phyloP scores from a whole-genome alignment of 2,113 vertebrate genomes.

The Toxotes jaculatrix region DNA sequence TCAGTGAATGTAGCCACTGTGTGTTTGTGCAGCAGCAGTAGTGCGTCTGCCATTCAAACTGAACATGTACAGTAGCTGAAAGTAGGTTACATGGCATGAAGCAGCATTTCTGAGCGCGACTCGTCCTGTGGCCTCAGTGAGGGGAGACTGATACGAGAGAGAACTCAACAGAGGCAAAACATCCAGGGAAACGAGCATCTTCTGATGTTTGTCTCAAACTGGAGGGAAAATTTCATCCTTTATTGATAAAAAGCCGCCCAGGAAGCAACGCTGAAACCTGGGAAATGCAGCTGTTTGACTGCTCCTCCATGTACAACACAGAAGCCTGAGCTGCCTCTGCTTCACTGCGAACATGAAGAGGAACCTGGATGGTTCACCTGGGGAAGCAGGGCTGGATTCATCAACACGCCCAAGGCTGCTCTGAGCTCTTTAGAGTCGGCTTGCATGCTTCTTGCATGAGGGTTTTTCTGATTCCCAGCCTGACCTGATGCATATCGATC shows the following conservation, averaged over 20 bases:
- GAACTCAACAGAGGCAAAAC: slow-evolving; percentile 13
- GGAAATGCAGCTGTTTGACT: background rate
- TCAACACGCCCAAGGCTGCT: background rate
- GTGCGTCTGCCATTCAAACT: background rate
- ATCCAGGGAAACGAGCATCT: background rate
- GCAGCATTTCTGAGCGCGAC: slow-evolving; percentile 5
- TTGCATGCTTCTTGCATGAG: too few species aligned
- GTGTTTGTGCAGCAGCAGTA: background rate
- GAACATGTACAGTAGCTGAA: background rate
- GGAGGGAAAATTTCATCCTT: slow-evolving; percentile 13
- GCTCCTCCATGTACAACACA: background rate
- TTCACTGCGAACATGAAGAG: background rate
- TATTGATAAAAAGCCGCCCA: slow-evolving; percentile 14
- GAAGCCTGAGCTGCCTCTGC: background rate
- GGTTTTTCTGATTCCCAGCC: too few species aligned
- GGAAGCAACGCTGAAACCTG: slow-evolving; percentile 1
- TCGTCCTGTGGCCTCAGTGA: background rate
- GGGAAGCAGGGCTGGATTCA: background rate
- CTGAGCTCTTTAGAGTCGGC: background rate
- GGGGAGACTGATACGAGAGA: background rate
- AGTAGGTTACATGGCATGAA: background rate
- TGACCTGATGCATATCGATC: background rate
- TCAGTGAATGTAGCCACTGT: background rate
- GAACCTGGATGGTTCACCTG: background rate
- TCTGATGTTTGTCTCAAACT: slow-evolving; percentile 16